Base-by-base conservation (phyloP, 1,140 invertebrate genomes). In the Paraescarpia echinospica region DNA sequence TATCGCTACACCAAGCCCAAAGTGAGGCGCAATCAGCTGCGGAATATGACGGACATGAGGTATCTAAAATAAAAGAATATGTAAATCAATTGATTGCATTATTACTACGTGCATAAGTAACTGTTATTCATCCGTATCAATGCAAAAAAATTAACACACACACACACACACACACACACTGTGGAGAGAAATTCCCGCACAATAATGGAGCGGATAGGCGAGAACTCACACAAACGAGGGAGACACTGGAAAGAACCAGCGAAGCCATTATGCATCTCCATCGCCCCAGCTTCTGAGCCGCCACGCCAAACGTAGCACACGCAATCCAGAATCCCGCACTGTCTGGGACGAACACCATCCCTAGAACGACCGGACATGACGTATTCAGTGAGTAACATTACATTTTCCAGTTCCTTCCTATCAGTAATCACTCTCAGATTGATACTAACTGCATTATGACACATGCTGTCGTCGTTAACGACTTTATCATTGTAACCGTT, bases 321-420 rank as follows among this genome's bases (percentile, higher is more conserved):
- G 99, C 99, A 94, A 99, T 98, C 27, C 99, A 96, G 95, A 99
- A 99, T 88, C 98, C 99, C 89, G 99, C 98, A 93, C 98, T 98
- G 31, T 99, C 99, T 0, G 99, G 99, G 93, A 99, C 96, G 96
- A 99, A 99, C 5, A 98, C 98, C 59, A 98, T 97, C 6, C 98
- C 95, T 96, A 92, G 34, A 93, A 93, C 41, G 59, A 27, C 59
- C 9, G 59, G 22, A 77, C 59, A 77, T 77, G 14, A 77, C 14
- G 27, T 27, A 2, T 12, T 77, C 27, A 77, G 59, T 0, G 14
- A 77, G 59, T 77, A 31, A n/a, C n/a, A n/a, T n/a, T n/a, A n/a
- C n/a, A n/a, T n/a, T n/a, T n/a, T n/a, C n/a, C n/a, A n/a, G n/a
- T n/a, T n/a, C n/a, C n/a, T n/a, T n/a, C n/a, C n/a, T n/a, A n/a